Conservation (phyloP, 2,888 invertebrate genomes). For the Syritta pipiens region DNA sequence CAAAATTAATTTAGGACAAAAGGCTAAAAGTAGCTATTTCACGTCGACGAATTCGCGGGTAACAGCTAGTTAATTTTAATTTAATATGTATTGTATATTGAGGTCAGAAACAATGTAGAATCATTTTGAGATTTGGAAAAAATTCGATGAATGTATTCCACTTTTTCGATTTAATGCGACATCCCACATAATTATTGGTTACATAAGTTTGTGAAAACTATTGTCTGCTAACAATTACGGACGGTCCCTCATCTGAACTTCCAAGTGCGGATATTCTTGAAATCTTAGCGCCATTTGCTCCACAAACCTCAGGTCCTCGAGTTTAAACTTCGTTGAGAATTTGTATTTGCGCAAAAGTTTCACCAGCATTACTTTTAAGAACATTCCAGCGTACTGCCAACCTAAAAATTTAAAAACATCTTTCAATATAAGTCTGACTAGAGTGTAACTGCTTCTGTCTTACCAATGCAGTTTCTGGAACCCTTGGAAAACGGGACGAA, state of each 20-base stretch:
- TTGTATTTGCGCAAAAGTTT: slow-evolving; percentile 65
- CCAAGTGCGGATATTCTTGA: not conserved
- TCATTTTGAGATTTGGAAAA: no score
- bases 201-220: no score
- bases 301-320: slow-evolving; percentile 53
- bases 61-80: no score
- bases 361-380: slow-evolving; percentile 58
- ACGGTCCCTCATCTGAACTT: not conserved
- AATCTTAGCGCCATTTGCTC: not conserved
- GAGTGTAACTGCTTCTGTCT: not conserved
- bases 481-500: slow-evolving; percentile 74
- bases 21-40: no score
- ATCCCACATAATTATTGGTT: no score
- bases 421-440: not conserved
- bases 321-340: slow-evolving; percentile 58
- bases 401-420: slow-evolving; percentile 53
- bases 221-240: no score
- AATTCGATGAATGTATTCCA: no score
- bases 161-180: no score
- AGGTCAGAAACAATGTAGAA: no score
- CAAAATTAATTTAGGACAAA: no score
- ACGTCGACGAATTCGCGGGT: no score
- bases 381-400: slow-evolving; percentile 70
- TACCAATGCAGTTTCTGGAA: slow-evolving; percentile 72
- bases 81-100: no score